Evolutionary conservation across 1,140 invertebrate species (phyloP).

Genomic region (Musca vetustissima): DNA sequence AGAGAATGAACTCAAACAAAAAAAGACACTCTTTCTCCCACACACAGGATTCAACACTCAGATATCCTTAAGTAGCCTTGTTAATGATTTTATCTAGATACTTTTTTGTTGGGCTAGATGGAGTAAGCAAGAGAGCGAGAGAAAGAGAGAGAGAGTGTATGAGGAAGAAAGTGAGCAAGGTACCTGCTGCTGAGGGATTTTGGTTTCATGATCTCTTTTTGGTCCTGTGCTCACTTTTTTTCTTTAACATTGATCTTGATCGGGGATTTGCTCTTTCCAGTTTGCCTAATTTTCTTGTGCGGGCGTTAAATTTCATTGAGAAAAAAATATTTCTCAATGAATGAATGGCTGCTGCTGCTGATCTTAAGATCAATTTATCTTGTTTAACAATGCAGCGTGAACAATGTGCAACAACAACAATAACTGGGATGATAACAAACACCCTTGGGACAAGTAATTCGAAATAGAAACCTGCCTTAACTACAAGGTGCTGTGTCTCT

Average conservation of each 20-base stretch:
- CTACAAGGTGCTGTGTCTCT: not conserved
- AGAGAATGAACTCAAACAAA: too few species aligned
- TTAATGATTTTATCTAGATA: slow-evolving; percentile 14
- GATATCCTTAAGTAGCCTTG: too few species aligned
- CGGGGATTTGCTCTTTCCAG: not conserved
- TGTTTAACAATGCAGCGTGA: slow-evolving; percentile 1
- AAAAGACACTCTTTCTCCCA: too few species aligned
- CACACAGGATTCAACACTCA: too few species aligned
- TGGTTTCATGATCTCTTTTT: too few species aligned
- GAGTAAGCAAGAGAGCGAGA: not conserved
- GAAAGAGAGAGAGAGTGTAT: not conserved
- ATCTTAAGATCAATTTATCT: slow-evolving; percentile 24
- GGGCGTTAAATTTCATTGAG: slow-evolving; percentile 42
- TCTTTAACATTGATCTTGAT: not conserved
- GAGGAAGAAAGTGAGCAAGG: too few species aligned
- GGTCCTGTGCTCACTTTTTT: not conserved
- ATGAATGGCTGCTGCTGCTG: not conserved
- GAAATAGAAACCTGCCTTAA: slow-evolving; percentile 5
- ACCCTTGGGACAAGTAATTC: too few species aligned
- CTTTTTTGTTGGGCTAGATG: not conserved
- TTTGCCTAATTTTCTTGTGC: slow-evolving; percentile 51
- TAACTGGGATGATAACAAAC: too few species aligned
- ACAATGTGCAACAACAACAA: not conserved
- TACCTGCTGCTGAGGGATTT: not conserved
- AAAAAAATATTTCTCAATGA: slow-evolving; percentile 29